Evolutionary conservation across 2,888 invertebrate genomes (phyloP), one percentile per base, ranked within the genome.

Genomic region (Diplolepis rosae): DNA sequence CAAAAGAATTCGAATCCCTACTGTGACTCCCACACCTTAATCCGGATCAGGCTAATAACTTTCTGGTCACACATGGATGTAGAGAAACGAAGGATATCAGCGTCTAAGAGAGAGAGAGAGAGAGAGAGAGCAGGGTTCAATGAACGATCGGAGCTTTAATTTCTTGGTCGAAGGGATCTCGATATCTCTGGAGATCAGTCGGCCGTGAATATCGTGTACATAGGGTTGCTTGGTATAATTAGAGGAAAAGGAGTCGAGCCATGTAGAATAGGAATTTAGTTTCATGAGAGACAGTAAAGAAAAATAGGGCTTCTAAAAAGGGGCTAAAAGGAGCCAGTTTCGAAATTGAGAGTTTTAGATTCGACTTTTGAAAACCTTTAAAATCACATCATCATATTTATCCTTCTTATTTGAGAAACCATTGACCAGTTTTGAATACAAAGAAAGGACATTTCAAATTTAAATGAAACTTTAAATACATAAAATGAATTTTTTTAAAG

Each of bases 161-260:
- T 72, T 72, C 72, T 70, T 42, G 56, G 66, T 66, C 32, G 61
- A 69, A 66, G 54, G 66, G 72, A 69, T 67, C 69, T 42, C 54
- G 52, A 71, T 70, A 74, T 69, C 68, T 68, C 66, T 45, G 32
- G 54, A 35, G 56, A 73, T 71, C 72, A 70, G 50, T 71, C 69
- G 54, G 9, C 73, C 66, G 66, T 70, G 68, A 74, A 74, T 73
- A 72, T 74, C 71, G 11, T 69, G 51, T 50, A 69, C 66, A 54
- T 22, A 39, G 61, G 65, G 69, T 67, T 32, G 68, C 22, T 70
- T 39, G 68, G 70, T 71, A 71, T 78, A 78, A 77, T 77, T 77
- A 76, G 74, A 68, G 67, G 50, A 50, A 68, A 67, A 65, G 61
- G 3, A 61, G 4, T 24, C 24, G 24, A 6, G 13, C 56, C 4